Percentiles rank a stretch among this genome's conserved stretches.
Evolutionary conservation across 2,888 invertebrate species (phyloP).

Genomic region (Cantharis rufa): DNA sequence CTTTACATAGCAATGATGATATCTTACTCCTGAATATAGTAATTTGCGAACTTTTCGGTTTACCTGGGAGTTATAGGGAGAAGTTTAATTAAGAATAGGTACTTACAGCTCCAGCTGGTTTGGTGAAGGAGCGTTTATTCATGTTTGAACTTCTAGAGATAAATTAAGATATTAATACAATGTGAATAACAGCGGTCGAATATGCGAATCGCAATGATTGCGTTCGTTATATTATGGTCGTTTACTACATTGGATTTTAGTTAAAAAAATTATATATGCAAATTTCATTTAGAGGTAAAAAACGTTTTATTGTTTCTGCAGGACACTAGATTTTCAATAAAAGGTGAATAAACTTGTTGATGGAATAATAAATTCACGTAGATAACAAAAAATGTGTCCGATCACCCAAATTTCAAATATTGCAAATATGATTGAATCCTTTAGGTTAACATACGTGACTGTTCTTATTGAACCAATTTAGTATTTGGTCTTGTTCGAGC

Average conservation of each 20-base stretch:
- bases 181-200: not conserved
- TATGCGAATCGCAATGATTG: not conserved
- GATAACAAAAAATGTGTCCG: not conserved
- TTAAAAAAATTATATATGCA: too few relatives aligned
- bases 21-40: not conserved
- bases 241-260: too few relatives aligned
- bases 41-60: not conserved
- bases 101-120: not conserved
- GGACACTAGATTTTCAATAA: not conserved
- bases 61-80: not conserved
- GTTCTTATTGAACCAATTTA: not conserved
- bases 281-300: too few relatives aligned
- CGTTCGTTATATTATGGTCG: not conserved
- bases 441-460: not conserved
- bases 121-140: not conserved
- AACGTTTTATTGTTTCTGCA: too few relatives aligned
- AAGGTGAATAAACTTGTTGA: not conserved
- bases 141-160: not conserved
- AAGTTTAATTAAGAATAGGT: not conserved
- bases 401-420: not conserved
- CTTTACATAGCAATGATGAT: not conserved
- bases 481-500: not conserved
- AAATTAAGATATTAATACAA: not conserved
- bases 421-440: not conserved
- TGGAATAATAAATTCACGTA: not conserved